Percentiles rank a stretch among this genome's conserved stretches.
Evolutionary conservation across 2,113 vertebrate genomes (phyloP).

Genomic region (Phoenicopterus ruber): DNA sequence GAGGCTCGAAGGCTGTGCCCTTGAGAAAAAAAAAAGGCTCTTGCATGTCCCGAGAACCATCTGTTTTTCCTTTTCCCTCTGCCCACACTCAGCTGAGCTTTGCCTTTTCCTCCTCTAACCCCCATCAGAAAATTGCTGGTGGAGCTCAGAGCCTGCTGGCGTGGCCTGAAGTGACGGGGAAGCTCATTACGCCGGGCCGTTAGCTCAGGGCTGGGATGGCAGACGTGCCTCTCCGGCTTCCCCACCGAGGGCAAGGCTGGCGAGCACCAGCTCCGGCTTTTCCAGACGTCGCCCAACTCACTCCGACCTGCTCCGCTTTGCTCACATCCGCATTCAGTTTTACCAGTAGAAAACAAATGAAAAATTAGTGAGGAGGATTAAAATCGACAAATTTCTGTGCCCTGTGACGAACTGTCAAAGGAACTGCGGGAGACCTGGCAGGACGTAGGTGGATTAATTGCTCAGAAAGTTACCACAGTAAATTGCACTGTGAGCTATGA

Average conservation of each 20-base stretch:
- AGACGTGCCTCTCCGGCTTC: neutral
- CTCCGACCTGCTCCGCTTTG: neutral
- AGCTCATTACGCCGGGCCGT: fast-evolving
- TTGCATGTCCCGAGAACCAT: neutral
- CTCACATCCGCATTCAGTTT: fast-evolving
- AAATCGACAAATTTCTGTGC: neutral
- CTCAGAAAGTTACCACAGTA: neutral
- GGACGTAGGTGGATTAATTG: conserved; percentile 15
- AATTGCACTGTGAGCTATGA: neutral
- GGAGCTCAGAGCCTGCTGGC: neutral
- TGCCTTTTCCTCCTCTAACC: neutral
- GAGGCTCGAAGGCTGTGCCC: conserved; percentile 26
- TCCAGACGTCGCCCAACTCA: neutral
- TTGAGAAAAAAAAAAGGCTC: neutral
- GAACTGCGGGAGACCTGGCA: neutral
- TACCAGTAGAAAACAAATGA: neutral
- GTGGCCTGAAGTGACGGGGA: neutral
- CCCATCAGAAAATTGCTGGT: neutral
- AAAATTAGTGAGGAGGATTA: neutral
- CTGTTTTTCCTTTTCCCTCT: neutral
- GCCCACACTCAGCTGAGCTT: conserved; percentile 7
- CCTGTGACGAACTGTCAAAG: neutral
- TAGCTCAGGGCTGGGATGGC: neutral
- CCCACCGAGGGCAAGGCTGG: neutral
- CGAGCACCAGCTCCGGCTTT: neutral